A percentile compares a stretch with the other conserved stretches of the same genome.
Evolutionary conservation across 2,113 vertebrate species (phyloP).

Genomic region (Apaloderma vittatum): DNA sequence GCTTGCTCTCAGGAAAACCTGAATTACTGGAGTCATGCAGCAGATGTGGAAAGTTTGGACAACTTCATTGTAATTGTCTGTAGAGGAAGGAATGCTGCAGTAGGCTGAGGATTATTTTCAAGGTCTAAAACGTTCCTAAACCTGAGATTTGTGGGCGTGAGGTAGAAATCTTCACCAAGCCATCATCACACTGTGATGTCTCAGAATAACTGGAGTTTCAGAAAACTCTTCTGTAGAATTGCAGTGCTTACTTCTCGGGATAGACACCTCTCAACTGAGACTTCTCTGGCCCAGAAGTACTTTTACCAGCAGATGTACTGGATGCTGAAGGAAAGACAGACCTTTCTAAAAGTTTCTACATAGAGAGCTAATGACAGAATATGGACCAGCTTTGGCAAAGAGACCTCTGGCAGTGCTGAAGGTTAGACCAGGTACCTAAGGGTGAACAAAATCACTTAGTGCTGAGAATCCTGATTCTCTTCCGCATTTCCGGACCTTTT

Average conservation of each 20-base stretch:
- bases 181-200: not conserved
- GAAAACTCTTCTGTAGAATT: not conserved
- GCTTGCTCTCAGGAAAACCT: not conserved
- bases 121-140: not conserved
- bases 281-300: not conserved
- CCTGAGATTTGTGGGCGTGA: not conserved
- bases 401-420: not conserved
- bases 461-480: not conserved
- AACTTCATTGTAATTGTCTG: not conserved
- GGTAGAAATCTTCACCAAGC: not conserved
- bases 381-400: rapidly evolving
- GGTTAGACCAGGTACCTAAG: not conserved
- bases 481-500: not conserved
- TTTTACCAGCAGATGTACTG: not conserved
- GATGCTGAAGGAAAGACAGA: not conserved
- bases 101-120: not conserved
- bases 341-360: not conserved
- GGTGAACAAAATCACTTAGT: not conserved
- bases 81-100: not conserved
- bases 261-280: not conserved
- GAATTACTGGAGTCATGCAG: not conserved
- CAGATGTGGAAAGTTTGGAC: not conserved
- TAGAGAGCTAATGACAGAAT: not conserved
- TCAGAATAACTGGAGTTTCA: not conserved
- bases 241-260: not conserved